Base-by-base conservation (phyloP, 2,797 vertebrate genomes). In the Ceryle rudis region DNA sequence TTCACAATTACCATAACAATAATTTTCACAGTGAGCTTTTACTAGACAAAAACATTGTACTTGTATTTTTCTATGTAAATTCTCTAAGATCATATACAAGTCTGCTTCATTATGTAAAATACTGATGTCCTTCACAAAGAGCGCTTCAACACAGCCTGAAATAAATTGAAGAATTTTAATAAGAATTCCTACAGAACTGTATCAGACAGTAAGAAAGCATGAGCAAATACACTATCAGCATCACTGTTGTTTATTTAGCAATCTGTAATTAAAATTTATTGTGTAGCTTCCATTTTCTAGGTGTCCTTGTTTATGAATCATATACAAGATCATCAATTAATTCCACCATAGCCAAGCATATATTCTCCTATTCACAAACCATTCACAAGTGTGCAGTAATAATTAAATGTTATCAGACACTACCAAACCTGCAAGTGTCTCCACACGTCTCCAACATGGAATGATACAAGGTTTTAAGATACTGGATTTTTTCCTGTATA, bases 191-290 rank as follows among this genome's bases (percentile, higher is more conserved):
- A n/a, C 37, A 72, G 33, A 95, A 88, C 31, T 54, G 5, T 14
- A 74, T 72, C 49, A 75, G 28, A 57, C 14, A 79, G 31, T 41
- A 77, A 61, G 41, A 81, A 80, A 74, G 37, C 7, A 87, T 8
- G 14, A 91, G 18, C 46, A 90, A 93, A 81, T 62, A 75, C 22
- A 12, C 79, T 91, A 84, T 42, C 74, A 89, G 37, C 29, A 89
- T 44, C 66, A 84, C 15, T 66, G 51, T 23, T 61, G 51, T 79
- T 61, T 58, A 58, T 87, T 79, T 89, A 83, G 35, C 18, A 77
- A 75, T 62, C 42, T 75, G 46, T 80, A 92, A 94, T 97, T 92
- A 83, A 92, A 96, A 88, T 54, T 31, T 70, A 29, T 64, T 22
- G 2, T 17, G 6, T 58, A 74, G 55, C 22, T 72, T 77, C 37